Evolutionary conservation across 2,888 invertebrate genomes (phyloP).

Genomic region (Neria commutata): DNA sequence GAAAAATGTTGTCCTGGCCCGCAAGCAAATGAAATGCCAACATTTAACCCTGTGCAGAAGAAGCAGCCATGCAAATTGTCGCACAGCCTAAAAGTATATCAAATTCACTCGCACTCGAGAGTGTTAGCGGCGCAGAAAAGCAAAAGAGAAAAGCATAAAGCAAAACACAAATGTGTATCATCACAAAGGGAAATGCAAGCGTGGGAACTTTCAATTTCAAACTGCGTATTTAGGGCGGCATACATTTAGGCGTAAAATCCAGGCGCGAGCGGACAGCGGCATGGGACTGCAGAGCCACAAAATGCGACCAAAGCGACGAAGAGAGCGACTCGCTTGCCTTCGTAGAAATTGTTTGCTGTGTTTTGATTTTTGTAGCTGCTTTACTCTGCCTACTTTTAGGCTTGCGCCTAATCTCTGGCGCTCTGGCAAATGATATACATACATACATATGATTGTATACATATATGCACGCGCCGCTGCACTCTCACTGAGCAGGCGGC

Average conservation of each 20-base stretch:
- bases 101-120: not conserved
- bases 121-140: not conserved
- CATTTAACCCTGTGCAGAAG: conserved; percentile 1
- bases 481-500: conserved; percentile 55
- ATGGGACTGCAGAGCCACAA: conserved; percentile 17
- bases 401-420: conserved; percentile 23
- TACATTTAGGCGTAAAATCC: conserved; percentile 7
- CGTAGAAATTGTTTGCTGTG: conserved; percentile 15
- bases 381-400: conserved; percentile 46
- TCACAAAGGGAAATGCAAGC: too few species aligned
- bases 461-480: conserved; percentile 1
- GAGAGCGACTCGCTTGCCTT: not conserved
- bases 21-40: not conserved
- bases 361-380: not conserved
- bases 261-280: not conserved
- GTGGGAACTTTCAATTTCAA: not conserved
- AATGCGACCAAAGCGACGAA: not conserved
- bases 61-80: not conserved
- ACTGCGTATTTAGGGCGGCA: conserved; percentile 11
- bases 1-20: conserved; percentile 3
- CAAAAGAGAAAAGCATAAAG: not conserved
- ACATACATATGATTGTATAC: conserved; percentile 8
- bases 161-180: conserved; percentile 1
- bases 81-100: conserved; percentile 7
- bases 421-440: not conserved